Base-by-base conservation (phyloP, 2,797 vertebrate genomes). In the Carapus acus region DNA sequence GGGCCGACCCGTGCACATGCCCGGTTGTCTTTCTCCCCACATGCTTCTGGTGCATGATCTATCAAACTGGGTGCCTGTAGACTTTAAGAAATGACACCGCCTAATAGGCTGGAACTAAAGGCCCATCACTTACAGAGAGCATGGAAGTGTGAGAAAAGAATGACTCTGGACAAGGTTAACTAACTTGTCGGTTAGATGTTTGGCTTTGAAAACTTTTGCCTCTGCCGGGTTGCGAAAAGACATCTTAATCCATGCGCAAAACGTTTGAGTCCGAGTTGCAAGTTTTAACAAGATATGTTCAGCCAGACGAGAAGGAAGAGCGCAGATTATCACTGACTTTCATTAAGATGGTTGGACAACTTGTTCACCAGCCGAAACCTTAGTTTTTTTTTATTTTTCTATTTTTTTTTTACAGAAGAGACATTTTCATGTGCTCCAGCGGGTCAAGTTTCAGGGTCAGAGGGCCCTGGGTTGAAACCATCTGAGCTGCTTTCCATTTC, bases 31-130 rank as follows among this genome's bases (percentile, higher is more conserved):
- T 67, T 71, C 49, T 63, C 64, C 69, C 57, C 57, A 66, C 57
- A 60, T 54, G 68, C 69, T 81, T 62, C 51, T 63, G 44, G 69
- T 75, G 57, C 72, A 72, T 73, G 71, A 86, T 85, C 80, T 77
- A 83, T 85, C 82, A 86, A 75, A 71, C 43, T 4, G 29, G 36
- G 38, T 60, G 75, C 57, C 72, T 11, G 69, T 52, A 71, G 62
- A 75, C 73, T 66, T 73, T 58, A 8, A 71, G 65, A 73, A 72
- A 80, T 84, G 78, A 83, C 82, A 85, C 57, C 49, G 62, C 80
- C 79, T 87, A 88, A 88, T 87, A 87, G 85, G 85, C 68, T 81
- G 74, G 78, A 77, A 67, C 69, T 82, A 85, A 80, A 83, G 79
- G 78, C 77, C 80, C 64, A 80, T 81, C 78, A 80, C 71, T 77